Percentiles rank a stretch among this genome's conserved stretches.
These are phyloP conservation scores for Mylabris sibirica DNA, from an alignment of 2,888 invertebrate species.

Conservation along the genomic window DNA sequence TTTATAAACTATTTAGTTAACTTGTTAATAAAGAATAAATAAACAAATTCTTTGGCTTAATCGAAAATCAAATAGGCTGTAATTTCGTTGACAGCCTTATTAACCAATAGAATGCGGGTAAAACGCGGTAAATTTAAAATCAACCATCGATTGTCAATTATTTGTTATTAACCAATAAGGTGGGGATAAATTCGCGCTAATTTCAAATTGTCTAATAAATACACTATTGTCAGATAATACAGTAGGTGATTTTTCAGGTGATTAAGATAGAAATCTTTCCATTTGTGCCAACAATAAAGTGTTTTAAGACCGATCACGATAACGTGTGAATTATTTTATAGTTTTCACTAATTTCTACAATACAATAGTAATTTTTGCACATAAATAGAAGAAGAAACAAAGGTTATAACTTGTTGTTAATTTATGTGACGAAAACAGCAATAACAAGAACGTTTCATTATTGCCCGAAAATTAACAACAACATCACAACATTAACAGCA, in stretches of 20 bases:
- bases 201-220: neutral
- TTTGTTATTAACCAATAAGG: neutral
- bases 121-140: neutral
- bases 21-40: too few relatives aligned
- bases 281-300: neutral
- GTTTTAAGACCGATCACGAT: neutral
- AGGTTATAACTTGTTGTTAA: conserved; percentile 4
- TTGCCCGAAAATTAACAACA: too few relatives aligned
- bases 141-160: neutral
- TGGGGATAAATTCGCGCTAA: neutral
- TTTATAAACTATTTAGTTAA: too few relatives aligned
- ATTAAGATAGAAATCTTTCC: neutral
- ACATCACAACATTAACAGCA: neutral
- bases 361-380: conserved; percentile 2
- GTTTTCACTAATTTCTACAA: neutral
- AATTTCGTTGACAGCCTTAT: too few relatives aligned
- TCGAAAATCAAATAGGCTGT: too few relatives aligned
- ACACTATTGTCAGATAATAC: neutral
- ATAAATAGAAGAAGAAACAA: neutral
- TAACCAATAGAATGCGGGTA: too few relatives aligned
- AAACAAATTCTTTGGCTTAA: too few relatives aligned
- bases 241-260: neutral
- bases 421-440: neutral
- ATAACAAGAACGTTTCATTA: neutral
- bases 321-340: conserved; percentile 10